phyloP scores from a whole-genome alignment of 2,113 vertebrate species.

The Cyanoliseus patagonus region DNA sequence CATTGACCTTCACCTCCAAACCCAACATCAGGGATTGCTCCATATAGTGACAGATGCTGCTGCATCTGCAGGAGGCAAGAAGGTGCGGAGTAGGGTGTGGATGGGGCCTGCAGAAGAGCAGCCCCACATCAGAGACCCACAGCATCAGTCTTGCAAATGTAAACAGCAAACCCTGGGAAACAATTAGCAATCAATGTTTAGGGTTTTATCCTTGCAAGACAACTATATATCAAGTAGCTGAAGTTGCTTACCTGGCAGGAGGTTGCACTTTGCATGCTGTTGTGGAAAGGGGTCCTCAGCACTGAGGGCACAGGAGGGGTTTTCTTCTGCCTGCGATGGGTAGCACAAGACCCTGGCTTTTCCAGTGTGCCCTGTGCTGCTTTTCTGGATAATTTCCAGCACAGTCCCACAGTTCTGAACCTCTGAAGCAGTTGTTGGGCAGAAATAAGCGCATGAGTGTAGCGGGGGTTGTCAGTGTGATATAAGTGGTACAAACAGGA shows the following conservation, averaged over 20 bases:
- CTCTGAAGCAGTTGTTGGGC: background rate
- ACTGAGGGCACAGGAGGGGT: background rate
- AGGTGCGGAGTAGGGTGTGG: accelerated
- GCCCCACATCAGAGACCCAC: background rate
- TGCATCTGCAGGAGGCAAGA: accelerated
- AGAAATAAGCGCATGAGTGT: background rate
- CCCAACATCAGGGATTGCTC: accelerated
- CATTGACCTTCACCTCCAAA: background rate
- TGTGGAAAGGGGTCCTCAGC: background rate
- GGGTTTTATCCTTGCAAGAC: background rate
- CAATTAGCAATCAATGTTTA: background rate
- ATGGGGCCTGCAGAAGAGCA: background rate
- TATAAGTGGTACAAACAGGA: background rate
- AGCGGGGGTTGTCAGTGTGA: background rate
- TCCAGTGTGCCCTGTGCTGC: background rate
- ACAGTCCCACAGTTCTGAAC: background rate
- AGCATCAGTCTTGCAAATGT: background rate
- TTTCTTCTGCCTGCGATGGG: background rate
- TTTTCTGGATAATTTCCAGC: background rate
- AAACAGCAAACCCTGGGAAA: background rate
- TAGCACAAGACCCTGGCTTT: background rate
- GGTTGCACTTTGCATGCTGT: background rate
- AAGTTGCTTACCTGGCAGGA: background rate
- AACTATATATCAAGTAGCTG: background rate
- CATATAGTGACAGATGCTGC: accelerated